Conservation (phyloP, 2,888 invertebrate genomes). For the Agrotis segetum region DNA sequence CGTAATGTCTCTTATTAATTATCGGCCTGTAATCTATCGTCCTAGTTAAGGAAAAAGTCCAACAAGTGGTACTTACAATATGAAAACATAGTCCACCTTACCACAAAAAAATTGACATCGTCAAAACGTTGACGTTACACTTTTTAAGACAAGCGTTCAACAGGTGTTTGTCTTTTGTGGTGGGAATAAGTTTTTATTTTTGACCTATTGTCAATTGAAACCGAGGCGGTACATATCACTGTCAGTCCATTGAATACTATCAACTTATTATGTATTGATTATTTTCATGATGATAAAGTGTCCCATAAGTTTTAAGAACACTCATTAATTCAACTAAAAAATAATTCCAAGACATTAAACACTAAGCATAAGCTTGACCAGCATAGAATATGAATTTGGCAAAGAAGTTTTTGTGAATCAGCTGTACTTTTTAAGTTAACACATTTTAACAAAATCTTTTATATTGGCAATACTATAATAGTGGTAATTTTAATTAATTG, state of each 20-base stretch:
- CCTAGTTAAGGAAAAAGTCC: neutral
- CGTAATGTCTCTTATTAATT: neutral
- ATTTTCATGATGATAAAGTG: too few relatives aligned
- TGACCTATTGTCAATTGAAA: neutral
- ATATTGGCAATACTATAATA: neutral
- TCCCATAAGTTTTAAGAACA: neutral
- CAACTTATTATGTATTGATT: neutral
- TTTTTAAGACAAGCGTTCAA: too few relatives aligned
- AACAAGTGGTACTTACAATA: neutral
- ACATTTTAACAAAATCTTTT: slow-evolving; percentile 2
- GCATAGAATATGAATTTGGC: neutral
- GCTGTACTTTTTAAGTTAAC: too few relatives aligned
- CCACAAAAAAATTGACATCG: too few relatives aligned
- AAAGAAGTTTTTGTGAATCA: neutral
- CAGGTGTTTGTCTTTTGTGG: too few relatives aligned
- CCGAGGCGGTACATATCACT: neutral
- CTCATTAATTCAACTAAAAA: neutral
- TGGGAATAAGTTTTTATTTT: too few relatives aligned
- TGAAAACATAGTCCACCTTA: neutral
- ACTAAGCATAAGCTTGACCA: too few relatives aligned
- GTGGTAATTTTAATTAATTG: neutral
- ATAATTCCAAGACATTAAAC: too few relatives aligned
- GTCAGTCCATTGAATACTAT: slow-evolving; percentile 24
- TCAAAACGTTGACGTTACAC: too few relatives aligned
- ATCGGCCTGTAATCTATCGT: neutral